Evolutionary conservation across 2,113 vertebrate genomes (phyloP).

Genomic region (Himantopus leucocephalus): DNA sequence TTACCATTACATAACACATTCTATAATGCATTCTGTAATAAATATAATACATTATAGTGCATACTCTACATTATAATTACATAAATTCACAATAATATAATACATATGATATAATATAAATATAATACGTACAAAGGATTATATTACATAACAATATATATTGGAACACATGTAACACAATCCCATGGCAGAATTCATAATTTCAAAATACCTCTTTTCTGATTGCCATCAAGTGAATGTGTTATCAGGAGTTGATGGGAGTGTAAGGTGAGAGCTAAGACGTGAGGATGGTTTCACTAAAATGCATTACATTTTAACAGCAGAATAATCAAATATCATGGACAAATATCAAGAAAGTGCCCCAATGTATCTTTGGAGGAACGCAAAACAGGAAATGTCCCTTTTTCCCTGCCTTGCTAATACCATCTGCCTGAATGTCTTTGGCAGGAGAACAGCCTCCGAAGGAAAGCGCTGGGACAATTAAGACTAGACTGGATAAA

Average conservation of each 20-base stretch:
- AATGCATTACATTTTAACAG: not conserved
- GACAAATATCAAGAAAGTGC: not conserved
- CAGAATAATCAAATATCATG: not conserved
- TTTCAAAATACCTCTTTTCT: not conserved
- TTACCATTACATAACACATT: not conserved
- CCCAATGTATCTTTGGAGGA: not conserved
- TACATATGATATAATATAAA: not conserved
- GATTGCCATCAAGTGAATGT: not conserved
- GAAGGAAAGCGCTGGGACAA: slow-evolving; percentile 3
- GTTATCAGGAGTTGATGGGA: not conserved
- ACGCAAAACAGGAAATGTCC: not conserved
- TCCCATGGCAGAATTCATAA: not conserved
- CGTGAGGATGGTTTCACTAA: not conserved
- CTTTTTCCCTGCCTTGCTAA: not conserved
- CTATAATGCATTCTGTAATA: not conserved
- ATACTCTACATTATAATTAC: not conserved
- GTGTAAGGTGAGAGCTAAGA: not conserved
- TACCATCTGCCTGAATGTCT: not conserved
- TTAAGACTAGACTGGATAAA: slow-evolving; percentile 4
- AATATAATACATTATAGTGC: not conserved
- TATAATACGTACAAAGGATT: not conserved
- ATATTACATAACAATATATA: not conserved
- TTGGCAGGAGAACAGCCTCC: slow-evolving; percentile 1
- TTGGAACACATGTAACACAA: not conserved
- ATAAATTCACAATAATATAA: not conserved